These are phyloP conservation scores for Tinea pellionella DNA, from an alignment of 2,888 invertebrate species.

Conservation along the genomic window DNA sequence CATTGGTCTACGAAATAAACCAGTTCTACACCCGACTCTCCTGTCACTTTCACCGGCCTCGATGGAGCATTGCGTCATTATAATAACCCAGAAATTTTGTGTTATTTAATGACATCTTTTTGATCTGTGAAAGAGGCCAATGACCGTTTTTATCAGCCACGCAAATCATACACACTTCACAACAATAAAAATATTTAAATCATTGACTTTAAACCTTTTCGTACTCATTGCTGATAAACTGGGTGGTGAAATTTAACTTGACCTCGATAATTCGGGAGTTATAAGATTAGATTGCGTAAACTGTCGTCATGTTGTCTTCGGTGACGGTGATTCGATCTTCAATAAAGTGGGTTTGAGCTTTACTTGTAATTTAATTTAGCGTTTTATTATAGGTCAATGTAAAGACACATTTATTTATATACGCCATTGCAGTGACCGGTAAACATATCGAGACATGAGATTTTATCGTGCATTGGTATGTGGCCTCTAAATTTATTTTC, in stretches of 20 bases:
- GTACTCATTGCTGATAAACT: conserved; percentile 15
- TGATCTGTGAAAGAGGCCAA: conserved; percentile 15
- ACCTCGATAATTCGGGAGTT: conserved; percentile 22
- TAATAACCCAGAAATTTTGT: conserved; percentile 23
- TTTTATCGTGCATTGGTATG: background rate
- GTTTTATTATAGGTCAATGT: conserved; percentile 15
- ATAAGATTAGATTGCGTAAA: conserved; percentile 25
- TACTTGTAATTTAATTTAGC: background rate
- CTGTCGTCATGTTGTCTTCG: conserved; percentile 18
- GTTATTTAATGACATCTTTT: conserved; percentile 14
- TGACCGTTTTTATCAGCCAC: conserved; percentile 18
- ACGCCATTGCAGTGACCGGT: conserved; percentile 14
- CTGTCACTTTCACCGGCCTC: conserved; percentile 32
- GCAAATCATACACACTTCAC: background rate
- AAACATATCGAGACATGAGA: background rate
- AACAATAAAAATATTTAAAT: conserved; percentile 4
- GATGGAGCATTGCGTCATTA: conserved; percentile 24
- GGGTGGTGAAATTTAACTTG: conserved; percentile 22
- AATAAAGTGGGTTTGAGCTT: background rate
- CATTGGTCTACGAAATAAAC: conserved; percentile 18
- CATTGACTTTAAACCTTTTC: conserved; percentile 10
- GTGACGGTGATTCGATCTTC: no score
- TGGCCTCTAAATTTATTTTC: background rate
- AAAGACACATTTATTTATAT: conserved; percentile 18
- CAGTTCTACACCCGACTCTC: conserved; percentile 19